Evolutionary conservation across 2,888 invertebrate species (phyloP), one percentile per base, ranked within the genome.

Genomic region (Acleris sparsana): DNA sequence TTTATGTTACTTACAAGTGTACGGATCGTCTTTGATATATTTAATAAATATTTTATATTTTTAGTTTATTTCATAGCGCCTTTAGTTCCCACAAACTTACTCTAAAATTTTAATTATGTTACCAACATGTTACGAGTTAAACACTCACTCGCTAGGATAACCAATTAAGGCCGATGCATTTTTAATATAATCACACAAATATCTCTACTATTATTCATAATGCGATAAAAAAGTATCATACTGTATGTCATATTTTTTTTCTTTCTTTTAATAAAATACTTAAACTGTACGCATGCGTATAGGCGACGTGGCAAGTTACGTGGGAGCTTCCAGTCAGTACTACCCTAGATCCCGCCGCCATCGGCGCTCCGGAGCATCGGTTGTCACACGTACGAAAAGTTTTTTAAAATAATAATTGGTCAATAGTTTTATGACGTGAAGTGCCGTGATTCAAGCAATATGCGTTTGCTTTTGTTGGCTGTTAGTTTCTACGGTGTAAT

Each of bases 401-500:
- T 72, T 74, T 77, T 62, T 18, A 48, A 59, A 59, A 63, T 57
- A 69, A 68, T 18, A n/a, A 62, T 53, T 68, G 68, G 53, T 60
- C 44, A 70, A 75, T 70, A 75, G 69, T 78, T 71, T 17, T 76
- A 80, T 82, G 77, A 72, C 75, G 77, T 81, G 80, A 70, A 83
- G 80, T 80, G 62, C 55, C 72, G 76, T 79, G 78, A 71, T 49
- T 70, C 70, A 72, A 70, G 69, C 80, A 79, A 81, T 73, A 92
- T 90, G 91, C 78, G 83, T 85, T 87, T 86, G 88, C 74, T 77
- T 68, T 70, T 78, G 62, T 71, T 74, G 63, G 79, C 80, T 64
- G 72, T 87, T 70, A 70, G 85, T 63, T 74, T 86, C 64, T 68
- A 77, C 78, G 73, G 80, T 69, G 73, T 82, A 61, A 33, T 86